Conservation (phyloP, 2,888 invertebrate genomes). For the Scaptomyza reducta region DNA sequence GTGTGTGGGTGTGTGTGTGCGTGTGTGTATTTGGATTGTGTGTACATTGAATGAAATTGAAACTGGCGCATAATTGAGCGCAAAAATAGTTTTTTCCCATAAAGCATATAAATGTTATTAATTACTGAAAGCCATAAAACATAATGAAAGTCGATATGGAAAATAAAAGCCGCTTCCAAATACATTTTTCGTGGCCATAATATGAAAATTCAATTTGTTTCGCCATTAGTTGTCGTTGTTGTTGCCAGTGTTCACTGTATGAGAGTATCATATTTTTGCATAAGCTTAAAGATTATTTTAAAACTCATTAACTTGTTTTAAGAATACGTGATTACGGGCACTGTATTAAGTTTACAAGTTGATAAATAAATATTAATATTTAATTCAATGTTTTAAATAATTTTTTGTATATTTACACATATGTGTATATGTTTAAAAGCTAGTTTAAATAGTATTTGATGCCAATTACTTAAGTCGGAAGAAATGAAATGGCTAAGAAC, state of each 20-base stretch:
- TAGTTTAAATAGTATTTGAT: too few relatives aligned
- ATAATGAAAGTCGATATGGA: slow-evolving; percentile 10
- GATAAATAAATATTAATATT: too few relatives aligned
- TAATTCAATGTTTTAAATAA: too few relatives aligned
- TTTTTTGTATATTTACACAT: too few relatives aligned
- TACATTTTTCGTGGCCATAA: slow-evolving; percentile 8
- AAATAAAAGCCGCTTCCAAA: slow-evolving; percentile 16
- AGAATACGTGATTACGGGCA: too few relatives aligned
- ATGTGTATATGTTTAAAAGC: too few relatives aligned
- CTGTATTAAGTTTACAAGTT: too few relatives aligned
- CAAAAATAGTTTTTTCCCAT: slow-evolving; percentile 48
- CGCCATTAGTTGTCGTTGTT: background rate
- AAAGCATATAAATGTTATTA: slow-evolving; percentile 32
- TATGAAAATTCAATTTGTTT: slow-evolving; percentile 24
- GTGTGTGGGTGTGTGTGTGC: background rate
- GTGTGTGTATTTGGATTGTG: background rate
- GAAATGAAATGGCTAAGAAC: too few relatives aligned
- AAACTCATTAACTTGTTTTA: too few relatives aligned
- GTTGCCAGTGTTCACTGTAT: too few relatives aligned
- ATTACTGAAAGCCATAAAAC: slow-evolving; percentile 26
- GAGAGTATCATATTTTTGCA: background rate
- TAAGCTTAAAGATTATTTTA: too few relatives aligned
- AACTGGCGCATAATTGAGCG: slow-evolving; percentile 59
- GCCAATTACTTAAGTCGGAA: too few relatives aligned
- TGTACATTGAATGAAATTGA: slow-evolving; percentile 52